Evolutionary conservation across 2,797 vertebrate genomes (phyloP), one percentile per base, ranked within the genome.

Genomic region (Nothura maculosa): DNA sequence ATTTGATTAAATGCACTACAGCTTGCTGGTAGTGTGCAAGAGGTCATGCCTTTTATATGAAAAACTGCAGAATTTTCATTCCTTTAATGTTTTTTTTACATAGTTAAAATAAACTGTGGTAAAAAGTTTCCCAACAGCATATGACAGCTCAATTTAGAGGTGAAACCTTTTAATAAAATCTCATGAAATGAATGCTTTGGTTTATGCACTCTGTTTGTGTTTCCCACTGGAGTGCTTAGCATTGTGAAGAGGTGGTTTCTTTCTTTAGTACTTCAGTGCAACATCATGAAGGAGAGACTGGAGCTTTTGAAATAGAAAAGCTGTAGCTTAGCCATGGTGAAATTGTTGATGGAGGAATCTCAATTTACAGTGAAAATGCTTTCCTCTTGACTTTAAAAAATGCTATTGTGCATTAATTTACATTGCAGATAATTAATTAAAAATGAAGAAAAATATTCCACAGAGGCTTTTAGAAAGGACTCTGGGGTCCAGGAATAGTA

Each of bases 151-250:
- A 97, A 97, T 98, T 98, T 98, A 97, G 96, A 98, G 98, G 97
- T 98, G 98, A 98, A 98, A 97, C 96, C 97, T 98, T 97, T 98
- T 98, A 98, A 98, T 98, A 98, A 98, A 98, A 96, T 89, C 97
- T 97, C 94, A 62, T 97, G 97, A 89, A 98, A 97, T 97, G 97
- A 98, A 97, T 97, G 97, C 96, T 97, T 97, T 94, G 96, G 96
- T 98, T 98, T 97, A 98, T 97, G 96, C 87, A 92, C 93, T 97
- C 96, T 97, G 97, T 96, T 97, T 98, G 97, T 97, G 97, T 96
- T 97, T 97, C 98, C 97, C 97, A 93, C 92, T 63, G 97, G 97
- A 98, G 97, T 97, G 94, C 97, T 98, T 96, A 97, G 93, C 92
- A 75, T 96, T 92, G 95, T 90, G 96, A 93, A 97, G 95, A 69